Conservation (phyloP, 2,888 invertebrate genomes). For the Julus scanicus region DNA sequence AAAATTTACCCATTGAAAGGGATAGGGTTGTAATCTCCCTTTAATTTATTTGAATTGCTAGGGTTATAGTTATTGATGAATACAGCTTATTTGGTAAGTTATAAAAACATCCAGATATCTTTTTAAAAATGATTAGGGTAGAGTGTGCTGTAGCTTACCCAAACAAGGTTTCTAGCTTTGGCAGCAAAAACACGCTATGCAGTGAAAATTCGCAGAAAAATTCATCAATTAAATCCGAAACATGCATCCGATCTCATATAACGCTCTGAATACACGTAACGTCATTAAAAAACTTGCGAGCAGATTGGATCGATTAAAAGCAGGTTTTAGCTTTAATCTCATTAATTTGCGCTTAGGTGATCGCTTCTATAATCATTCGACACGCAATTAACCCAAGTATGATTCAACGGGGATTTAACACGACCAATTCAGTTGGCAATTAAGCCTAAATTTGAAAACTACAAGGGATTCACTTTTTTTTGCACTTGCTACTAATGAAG, state of each 20-base stretch:
- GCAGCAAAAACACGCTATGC: background rate
- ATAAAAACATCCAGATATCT: no score
- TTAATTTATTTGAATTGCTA: no score
- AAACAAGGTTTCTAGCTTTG: background rate
- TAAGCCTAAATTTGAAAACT: constrained; percentile 8
- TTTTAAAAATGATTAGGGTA: no score
- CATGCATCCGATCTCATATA: background rate
- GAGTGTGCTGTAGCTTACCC: background rate
- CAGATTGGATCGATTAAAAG: constrained; percentile 49
- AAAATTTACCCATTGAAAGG: no score
- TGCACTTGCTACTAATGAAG: background rate
- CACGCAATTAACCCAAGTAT: constrained; percentile 50
- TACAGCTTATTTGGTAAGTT: no score
- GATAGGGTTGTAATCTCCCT: no score
- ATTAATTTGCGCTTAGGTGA: constrained; percentile 52
- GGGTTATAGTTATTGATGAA: no score
- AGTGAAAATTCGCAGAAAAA: background rate
- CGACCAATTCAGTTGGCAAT: constrained; percentile 30
- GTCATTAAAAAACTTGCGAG: constrained; percentile 43
- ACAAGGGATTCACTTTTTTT: background rate
- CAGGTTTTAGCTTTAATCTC: constrained; percentile 46
- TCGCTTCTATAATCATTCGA: constrained; percentile 46
- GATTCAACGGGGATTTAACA: constrained; percentile 46
- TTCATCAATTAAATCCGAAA: constrained; percentile 28
- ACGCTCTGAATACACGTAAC: constrained; percentile 5